phyloP scores from a whole-genome alignment of 2,888 invertebrate genomes.

The Schizotus pectinicornis region DNA sequence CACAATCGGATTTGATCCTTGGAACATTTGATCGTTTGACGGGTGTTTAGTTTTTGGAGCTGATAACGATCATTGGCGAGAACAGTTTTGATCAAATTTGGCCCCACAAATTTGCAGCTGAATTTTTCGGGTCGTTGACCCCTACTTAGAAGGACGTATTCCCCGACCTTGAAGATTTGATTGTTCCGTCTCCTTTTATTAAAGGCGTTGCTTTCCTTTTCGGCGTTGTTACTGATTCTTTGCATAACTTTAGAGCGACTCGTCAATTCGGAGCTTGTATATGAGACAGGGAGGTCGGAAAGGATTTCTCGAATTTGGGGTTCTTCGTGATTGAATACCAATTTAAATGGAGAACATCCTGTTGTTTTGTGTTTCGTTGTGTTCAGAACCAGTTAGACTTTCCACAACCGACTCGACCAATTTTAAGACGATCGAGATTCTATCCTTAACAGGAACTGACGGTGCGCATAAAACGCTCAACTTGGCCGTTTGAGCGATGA shows the following conservation, averaged over 20 bases:
- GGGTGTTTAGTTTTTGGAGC: background rate
- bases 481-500: background rate
- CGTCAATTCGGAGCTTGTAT: background rate
- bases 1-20: background rate
- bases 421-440: background rate
- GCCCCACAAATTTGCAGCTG: background rate
- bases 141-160: background rate
- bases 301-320: background rate
- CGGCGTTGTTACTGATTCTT: background rate
- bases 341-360: background rate
- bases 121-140: background rate
- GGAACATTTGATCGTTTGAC: background rate
- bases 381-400: background rate
- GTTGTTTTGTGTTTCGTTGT: background rate
- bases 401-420: background rate
- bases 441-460: background rate
- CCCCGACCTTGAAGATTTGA: background rate
- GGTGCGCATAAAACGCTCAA: background rate
- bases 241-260: background rate
- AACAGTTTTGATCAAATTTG: background rate
- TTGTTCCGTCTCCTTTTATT: background rate
- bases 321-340: background rate
- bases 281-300: background rate
- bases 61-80: no score
- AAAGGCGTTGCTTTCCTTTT: background rate